Evolutionary conservation across 2,113 vertebrate genomes (phyloP).

Genomic region (Danio rerio): DNA sequence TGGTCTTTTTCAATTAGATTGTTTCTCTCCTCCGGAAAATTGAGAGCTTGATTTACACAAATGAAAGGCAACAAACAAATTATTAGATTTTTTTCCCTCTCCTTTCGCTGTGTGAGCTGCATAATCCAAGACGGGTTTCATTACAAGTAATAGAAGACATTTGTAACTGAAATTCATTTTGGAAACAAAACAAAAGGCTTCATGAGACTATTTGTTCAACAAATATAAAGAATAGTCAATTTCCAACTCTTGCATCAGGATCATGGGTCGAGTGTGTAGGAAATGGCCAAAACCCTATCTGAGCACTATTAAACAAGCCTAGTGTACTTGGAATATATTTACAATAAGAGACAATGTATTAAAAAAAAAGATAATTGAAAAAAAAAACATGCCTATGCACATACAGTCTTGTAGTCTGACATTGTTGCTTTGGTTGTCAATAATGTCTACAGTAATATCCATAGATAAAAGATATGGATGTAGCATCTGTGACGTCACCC

Average conservation of each 20-base stretch:
- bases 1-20: constrained; percentile 29
- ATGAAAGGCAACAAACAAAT: constrained; percentile 35
- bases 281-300: too few relatives aligned
- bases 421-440: too few relatives aligned
- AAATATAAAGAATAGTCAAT: neutral
- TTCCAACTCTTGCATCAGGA: neutral
- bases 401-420: too few relatives aligned
- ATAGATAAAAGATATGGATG: too few relatives aligned
- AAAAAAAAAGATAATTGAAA: too few relatives aligned
- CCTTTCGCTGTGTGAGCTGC: constrained; percentile 11
- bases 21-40: constrained; percentile 14
- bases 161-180: constrained; percentile 18
- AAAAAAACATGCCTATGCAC: too few relatives aligned
- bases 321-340: too few relatives aligned
- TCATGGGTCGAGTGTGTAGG: too few relatives aligned
- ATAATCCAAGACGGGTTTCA: neutral
- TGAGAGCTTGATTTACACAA: constrained; percentile 30
- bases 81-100: constrained; percentile 9
- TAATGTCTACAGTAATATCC: too few relatives aligned
- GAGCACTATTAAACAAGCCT: too few relatives aligned
- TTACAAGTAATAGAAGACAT: constrained; percentile 14
- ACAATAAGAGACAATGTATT: too few relatives aligned
- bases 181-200: constrained; percentile 20
- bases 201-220: neutral
- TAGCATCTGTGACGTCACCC: too few relatives aligned